A percentile compares a stretch with the other conserved stretches of the same genome.
Evolutionary conservation across 2,888 invertebrate species (phyloP).

Genomic region (Sarcophaga carnaria): DNA sequence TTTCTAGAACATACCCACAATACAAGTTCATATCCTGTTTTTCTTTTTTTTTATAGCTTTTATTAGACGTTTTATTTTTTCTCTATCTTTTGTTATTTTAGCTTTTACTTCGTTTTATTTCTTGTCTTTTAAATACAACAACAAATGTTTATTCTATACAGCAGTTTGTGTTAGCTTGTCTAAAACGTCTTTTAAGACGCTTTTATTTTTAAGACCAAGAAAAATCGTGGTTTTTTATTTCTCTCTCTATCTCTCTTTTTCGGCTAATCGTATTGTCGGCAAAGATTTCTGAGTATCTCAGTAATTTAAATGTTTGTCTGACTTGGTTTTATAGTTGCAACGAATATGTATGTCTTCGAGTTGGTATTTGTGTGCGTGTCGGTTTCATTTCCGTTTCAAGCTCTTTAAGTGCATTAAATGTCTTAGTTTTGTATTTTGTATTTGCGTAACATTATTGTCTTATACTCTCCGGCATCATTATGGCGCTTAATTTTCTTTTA

Average conservation of each 20-base stretch:
- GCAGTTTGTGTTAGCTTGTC: constrained; percentile 13
- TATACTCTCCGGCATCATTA: constrained; percentile 72
- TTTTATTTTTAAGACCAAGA: neutral
- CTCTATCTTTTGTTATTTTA: too few relatives aligned
- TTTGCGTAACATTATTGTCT: neutral
- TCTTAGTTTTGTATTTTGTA: constrained; percentile 55
- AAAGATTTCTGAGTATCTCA: constrained; percentile 37
- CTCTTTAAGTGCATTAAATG: constrained; percentile 56
- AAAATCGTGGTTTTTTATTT: neutral
- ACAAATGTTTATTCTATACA: constrained; percentile 1
- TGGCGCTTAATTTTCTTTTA: constrained; percentile 76
- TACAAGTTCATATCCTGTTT: neutral
- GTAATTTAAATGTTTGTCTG: constrained; percentile 39
- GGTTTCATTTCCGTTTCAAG: constrained; percentile 45
- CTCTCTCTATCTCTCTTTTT: constrained; percentile 21
- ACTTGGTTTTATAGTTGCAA: constrained; percentile 24
- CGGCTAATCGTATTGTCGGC: constrained; percentile 57
- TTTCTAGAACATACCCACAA: neutral
- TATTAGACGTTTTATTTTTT: constrained; percentile 15
- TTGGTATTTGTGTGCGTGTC: constrained; percentile 12
- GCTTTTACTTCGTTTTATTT: constrained; percentile 53
- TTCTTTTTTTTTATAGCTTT: neutral
- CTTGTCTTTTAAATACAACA: neutral
- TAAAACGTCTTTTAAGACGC: neutral
- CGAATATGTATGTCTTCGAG: constrained; percentile 4